Conservation (phyloP, 2,113 vertebrate genomes). For the Pseudorasbora parva region DNA sequence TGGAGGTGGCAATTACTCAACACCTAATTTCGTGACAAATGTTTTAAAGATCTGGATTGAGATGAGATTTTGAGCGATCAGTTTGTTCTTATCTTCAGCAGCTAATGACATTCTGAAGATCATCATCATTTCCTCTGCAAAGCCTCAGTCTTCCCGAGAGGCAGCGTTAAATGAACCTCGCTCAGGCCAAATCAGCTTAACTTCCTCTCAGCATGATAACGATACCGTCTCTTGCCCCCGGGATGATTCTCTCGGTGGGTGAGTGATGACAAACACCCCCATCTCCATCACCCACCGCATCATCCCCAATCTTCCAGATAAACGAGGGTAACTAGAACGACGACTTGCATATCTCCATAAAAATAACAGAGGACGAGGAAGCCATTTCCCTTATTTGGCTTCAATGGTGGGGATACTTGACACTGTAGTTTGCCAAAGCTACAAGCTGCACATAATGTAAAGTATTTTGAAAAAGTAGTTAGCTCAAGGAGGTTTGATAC, state of each 20-base stretch:
- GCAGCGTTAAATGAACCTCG: constrained; percentile 52
- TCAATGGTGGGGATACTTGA: not conserved
- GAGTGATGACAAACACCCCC: constrained; percentile 41
- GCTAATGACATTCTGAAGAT: constrained; percentile 50
- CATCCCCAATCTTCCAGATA: constrained; percentile 51
- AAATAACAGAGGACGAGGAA: constrained; percentile 23
- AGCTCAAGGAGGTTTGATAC: not conserved
- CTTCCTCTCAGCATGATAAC: constrained; percentile 54
- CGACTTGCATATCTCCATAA: constrained; percentile 24
- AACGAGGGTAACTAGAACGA: constrained; percentile 42
- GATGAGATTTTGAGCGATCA: constrained; percentile 55
- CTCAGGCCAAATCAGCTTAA: constrained; percentile 54
- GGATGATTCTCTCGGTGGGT: constrained; percentile 36
- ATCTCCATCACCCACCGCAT: constrained; percentile 32
- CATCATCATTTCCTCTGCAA: constrained; percentile 45
- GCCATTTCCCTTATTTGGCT: not conserved
- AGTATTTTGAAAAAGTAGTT: not conserved
- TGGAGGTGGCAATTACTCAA: constrained; percentile 40
- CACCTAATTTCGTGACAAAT: constrained; percentile 52
- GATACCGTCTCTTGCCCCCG: constrained; percentile 28
- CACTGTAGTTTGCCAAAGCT: not conserved
- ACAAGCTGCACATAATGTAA: constrained; percentile 2
- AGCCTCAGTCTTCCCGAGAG: constrained; percentile 48
- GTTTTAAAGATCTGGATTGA: constrained; percentile 54
- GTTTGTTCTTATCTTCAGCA: constrained; percentile 36